Conservation (phyloP, 2,797 vertebrate species). For the Craterocephalus amniculus region DNA sequence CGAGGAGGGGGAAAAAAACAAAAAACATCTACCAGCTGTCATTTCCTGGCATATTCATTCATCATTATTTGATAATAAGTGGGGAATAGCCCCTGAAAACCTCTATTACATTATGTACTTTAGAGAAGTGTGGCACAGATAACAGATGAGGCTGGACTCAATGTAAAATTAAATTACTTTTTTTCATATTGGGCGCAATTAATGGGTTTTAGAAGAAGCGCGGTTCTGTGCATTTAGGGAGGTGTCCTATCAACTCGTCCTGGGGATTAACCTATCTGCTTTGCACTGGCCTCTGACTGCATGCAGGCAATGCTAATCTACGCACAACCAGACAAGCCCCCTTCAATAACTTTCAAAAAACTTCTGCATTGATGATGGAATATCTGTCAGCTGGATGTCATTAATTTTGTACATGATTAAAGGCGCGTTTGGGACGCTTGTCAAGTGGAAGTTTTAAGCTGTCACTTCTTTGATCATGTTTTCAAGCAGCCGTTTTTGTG, state of each 20-base stretch:
- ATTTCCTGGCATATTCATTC: conserved; percentile 81
- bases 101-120: conserved; percentile 79
- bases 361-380: conserved; percentile 79
- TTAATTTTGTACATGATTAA: conserved; percentile 80
- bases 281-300: conserved; percentile 64
- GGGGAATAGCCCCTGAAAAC: conserved; percentile 79
- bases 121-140: conserved; percentile 75
- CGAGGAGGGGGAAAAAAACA: conserved; percentile 2
- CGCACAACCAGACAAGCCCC: conserved; percentile 68
- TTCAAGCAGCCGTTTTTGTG: conserved; percentile 7
- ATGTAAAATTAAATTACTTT: conserved; percentile 77
- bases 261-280: conserved; percentile 77
- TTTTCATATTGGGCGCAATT: conserved; percentile 77
- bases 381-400: conserved; percentile 79
- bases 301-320: conserved; percentile 77
- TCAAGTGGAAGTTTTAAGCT: conserved; percentile 69
- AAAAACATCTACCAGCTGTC: conserved; percentile 84
- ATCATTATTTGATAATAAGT: conserved; percentile 87
- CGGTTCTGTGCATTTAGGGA: conserved; percentile 69
- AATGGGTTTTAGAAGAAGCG: conserved; percentile 72
- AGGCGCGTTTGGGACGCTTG: conserved; percentile 66
- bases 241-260: conserved; percentile 73
- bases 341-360: conserved; percentile 78
- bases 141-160: conserved; percentile 78
- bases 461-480: conserved; percentile 26